These are phyloP conservation scores for Agriotes lineatus DNA, from an alignment of 2,888 invertebrate species.

Conservation along the genomic window DNA sequence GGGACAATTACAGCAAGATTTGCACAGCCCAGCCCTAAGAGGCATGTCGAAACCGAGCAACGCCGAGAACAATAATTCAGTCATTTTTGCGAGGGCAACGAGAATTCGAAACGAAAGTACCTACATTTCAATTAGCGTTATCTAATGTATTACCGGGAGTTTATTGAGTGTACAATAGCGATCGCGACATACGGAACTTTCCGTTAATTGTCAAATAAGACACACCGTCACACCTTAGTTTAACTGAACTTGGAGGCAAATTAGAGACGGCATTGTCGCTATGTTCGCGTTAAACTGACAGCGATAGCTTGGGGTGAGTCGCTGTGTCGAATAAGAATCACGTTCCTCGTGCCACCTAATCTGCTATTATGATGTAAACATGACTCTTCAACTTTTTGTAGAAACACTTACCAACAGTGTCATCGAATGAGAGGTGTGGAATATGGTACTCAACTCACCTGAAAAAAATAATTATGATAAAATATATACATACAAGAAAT, in stretches of 20 bases:
- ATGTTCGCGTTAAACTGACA: background rate
- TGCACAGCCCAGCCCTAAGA: slow-evolving; percentile 46
- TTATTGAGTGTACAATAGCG: background rate
- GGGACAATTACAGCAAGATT: slow-evolving; percentile 49
- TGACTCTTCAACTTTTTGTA: no score
- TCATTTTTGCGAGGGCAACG: slow-evolving; percentile 33
- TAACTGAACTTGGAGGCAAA: background rate
- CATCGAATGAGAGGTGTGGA: no score
- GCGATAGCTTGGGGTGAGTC: background rate
- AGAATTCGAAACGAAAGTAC: slow-evolving; percentile 35
- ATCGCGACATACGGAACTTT: background rate
- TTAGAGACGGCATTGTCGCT: background rate
- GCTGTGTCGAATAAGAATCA: background rate
- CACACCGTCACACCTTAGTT: slow-evolving; percentile 1
- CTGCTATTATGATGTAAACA: no score
- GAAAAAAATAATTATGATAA: no score
- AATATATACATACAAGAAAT: no score
- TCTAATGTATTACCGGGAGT: slow-evolving; percentile 50
- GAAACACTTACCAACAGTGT: no score
- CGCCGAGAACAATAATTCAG: slow-evolving; percentile 37
- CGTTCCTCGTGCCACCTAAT: slow-evolving; percentile 25
- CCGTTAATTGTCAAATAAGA: background rate
- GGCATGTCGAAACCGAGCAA: slow-evolving; percentile 41
- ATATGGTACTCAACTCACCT: no score
- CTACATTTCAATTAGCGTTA: slow-evolving; percentile 57